Evolutionary conservation across 1,140 invertebrate genomes (phyloP).

Genomic region (Zophobas morio): DNA sequence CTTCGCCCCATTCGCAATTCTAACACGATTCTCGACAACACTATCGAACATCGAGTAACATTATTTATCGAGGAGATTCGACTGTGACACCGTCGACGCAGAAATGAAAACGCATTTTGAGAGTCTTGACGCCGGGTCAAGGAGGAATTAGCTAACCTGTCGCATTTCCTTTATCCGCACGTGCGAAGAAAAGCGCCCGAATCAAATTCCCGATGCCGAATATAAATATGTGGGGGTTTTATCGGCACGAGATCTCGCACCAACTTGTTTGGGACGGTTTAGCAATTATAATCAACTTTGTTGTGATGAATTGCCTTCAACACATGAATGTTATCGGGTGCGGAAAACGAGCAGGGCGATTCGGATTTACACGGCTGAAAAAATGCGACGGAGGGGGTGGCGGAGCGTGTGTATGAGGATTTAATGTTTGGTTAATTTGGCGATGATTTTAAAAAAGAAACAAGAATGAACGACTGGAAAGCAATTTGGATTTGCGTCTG

Average conservation of each 20-base stretch:
- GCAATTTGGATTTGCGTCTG: too few relatives aligned
- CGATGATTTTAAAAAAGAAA: too few relatives aligned
- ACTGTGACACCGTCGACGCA: slow-evolving; percentile 5
- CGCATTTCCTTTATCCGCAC: slow-evolving; percentile 18
- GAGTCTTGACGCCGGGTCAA: slow-evolving; percentile 6
- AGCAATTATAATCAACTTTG: slow-evolving; percentile 29
- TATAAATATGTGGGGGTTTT: background rate
- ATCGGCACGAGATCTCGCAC: slow-evolving; percentile 11
- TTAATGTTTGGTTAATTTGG: too few relatives aligned
- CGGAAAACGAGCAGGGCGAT: too few relatives aligned
- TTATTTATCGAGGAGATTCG: slow-evolving; percentile 42
- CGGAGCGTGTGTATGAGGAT: too few relatives aligned
- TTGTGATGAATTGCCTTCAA: slow-evolving; percentile 18
- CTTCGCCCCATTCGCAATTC: slow-evolving; percentile 42
- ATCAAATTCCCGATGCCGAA: background rate
- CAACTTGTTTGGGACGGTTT: slow-evolving; percentile 4
- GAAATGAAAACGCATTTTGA: slow-evolving; percentile 36
- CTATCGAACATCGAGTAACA: slow-evolving; percentile 36
- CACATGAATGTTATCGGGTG: background rate
- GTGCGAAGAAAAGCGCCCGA: background rate
- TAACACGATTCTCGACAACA: slow-evolving; percentile 39
- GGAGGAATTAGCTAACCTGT: slow-evolving; percentile 33
- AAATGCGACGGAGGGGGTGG: too few relatives aligned
- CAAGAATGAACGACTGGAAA: too few relatives aligned
- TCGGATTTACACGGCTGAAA: too few relatives aligned